These are phyloP conservation scores for Octodon degus DNA, from an alignment of 2,113 vertebrate species.

Conservation along the genomic window DNA sequence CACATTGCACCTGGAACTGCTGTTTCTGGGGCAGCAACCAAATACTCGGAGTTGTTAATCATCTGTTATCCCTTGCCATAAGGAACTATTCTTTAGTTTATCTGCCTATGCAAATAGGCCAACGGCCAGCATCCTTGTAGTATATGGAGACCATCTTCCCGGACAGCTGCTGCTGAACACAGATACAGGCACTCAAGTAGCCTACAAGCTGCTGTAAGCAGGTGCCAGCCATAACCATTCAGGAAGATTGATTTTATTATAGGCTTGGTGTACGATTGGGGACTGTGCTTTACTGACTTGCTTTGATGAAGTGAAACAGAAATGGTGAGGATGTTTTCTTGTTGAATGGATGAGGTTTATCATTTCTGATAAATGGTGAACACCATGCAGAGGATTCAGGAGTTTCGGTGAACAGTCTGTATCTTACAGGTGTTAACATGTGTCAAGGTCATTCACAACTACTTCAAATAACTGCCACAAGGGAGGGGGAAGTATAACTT, in stretches of 20 bases:
- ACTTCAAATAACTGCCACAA: slow-evolving; percentile 49
- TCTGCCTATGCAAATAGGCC: neutral
- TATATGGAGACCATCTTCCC: neutral
- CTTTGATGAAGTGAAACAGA: slow-evolving; percentile 60
- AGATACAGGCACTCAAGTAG: neutral
- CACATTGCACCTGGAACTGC: neutral
- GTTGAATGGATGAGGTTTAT: neutral
- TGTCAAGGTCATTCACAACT: slow-evolving; percentile 53
- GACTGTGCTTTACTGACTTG: slow-evolving; percentile 28
- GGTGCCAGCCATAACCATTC: slow-evolving; percentile 30
- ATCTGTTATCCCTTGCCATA: neutral
- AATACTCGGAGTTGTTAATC: neutral
- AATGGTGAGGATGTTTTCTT: slow-evolving; percentile 41
- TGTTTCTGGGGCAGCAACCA: neutral
- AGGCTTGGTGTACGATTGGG: neutral
- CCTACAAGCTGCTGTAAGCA: fast-evolving
- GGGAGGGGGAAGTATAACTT: neutral
- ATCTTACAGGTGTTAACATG: neutral
- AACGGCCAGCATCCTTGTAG: neutral
- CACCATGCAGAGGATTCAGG: neutral
- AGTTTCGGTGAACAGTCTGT: neutral
- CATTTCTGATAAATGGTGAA: slow-evolving; percentile 43
- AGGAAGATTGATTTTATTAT: slow-evolving; percentile 57
- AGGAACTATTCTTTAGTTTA: neutral
- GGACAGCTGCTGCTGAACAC: neutral